Conservation (phyloP, 2,888 invertebrate species). For the Drosophila trichaetosa region DNA sequence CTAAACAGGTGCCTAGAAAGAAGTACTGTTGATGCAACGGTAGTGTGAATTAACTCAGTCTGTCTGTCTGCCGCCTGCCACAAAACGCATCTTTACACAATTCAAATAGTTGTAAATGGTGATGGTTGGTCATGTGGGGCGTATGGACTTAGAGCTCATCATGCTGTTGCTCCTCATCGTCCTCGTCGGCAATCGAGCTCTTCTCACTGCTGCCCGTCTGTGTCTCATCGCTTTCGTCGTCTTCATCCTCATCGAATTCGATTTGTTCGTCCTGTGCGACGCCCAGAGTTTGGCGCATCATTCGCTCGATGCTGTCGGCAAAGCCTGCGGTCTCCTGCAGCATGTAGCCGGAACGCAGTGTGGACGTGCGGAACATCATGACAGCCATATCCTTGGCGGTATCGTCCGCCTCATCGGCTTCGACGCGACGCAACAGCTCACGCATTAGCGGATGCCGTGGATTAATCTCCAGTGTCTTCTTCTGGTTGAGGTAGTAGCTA, state of each 20-base stretch:
- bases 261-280: conserved; percentile 90
- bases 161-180: conserved; percentile 86
- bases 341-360: conserved; percentile 97
- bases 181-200: conserved; percentile 82
- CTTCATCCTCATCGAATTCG: conserved; percentile 84
- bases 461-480: conserved; percentile 98
- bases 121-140: conserved; percentile 3
- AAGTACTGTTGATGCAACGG: conserved; percentile 66
- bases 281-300: conserved; percentile 93
- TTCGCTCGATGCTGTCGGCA: conserved; percentile 94
- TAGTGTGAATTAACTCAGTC: conserved; percentile 72
- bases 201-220: conserved; percentile 83
- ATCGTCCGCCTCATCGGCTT: conserved; percentile 90
- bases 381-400: conserved; percentile 93
- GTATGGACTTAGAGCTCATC: conserved; percentile 87
- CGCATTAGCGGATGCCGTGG: conserved; percentile 98
- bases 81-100: conserved; percentile 62
- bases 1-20: conserved; percentile 50
- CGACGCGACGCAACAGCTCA: conserved; percentile 94
- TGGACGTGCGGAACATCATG: conserved; percentile 96
- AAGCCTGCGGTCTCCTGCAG: conserved; percentile 94
- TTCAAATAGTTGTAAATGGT: conserved; percentile 28
- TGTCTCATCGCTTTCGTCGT: conserved; percentile 82
- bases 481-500: conserved; percentile 94
- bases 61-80: conserved; percentile 50